phyloP scores from a whole-genome alignment of 1,140 invertebrate genomes.

The Colletes gigas region DNA sequence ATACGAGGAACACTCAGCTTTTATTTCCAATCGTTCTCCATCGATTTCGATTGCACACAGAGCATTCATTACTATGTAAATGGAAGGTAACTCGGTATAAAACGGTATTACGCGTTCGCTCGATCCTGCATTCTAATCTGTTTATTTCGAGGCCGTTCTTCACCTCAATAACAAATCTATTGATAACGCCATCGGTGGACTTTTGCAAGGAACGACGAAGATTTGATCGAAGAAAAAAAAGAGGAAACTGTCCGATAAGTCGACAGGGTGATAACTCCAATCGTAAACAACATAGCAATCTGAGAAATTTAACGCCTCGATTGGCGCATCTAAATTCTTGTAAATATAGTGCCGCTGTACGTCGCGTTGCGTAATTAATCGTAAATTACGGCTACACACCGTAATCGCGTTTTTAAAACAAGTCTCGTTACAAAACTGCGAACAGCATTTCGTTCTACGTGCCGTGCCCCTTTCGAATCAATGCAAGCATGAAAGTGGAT shows the following conservation, averaged over 20 bases:
- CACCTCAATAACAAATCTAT: slow-evolving; percentile 7
- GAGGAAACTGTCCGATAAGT: background rate
- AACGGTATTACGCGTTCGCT: background rate
- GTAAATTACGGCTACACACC: background rate
- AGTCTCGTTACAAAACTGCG: background rate
- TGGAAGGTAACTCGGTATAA: background rate
- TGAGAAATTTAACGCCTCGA: background rate
- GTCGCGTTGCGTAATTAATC: too few relatives aligned
- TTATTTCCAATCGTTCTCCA: background rate
- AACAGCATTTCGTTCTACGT: background rate
- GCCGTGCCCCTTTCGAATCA: too few relatives aligned
- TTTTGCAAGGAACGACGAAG: background rate
- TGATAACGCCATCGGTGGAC: background rate
- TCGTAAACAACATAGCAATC: background rate
- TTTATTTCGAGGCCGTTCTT: background rate
- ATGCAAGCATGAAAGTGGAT: too few relatives aligned
- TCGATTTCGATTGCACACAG: background rate
- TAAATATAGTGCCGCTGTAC: too few relatives aligned
- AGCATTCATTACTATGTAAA: background rate
- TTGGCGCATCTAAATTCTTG: background rate
- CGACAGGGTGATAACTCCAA: background rate
- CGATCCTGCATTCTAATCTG: background rate
- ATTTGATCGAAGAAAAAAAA: background rate
- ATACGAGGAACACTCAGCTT: background rate
- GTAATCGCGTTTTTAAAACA: slow-evolving; percentile 2